A percentile compares a stretch with the other conserved stretches of the same genome.
These are phyloP conservation scores for Myotis davidii DNA, from an alignment of 2,113 vertebrate genomes.

Conservation along the genomic window DNA sequence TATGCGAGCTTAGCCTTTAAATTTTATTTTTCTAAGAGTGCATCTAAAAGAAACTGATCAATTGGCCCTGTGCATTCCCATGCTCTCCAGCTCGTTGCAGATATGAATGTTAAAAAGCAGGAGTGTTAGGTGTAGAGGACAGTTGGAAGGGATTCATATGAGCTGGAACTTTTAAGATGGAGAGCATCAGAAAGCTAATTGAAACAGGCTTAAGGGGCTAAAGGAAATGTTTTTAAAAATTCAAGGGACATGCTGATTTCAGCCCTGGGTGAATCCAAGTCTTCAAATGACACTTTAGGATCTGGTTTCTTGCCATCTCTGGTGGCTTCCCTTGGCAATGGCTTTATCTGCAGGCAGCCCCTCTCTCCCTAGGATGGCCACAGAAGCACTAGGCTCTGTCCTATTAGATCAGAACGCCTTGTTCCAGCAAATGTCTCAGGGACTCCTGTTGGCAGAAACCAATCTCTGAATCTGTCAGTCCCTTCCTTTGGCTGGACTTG, in stretches of 20 bases:
- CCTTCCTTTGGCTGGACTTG: neutral
- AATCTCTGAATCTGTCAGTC: neutral
- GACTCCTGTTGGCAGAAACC: neutral
- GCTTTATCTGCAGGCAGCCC: neutral
- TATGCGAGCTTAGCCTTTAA: neutral
- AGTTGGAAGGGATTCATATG: neutral
- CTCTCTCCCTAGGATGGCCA: neutral
- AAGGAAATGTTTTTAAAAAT: neutral
- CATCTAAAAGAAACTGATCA: neutral
- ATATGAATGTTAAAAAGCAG: neutral
- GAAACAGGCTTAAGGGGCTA: neutral
- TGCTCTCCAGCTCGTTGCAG: neutral
- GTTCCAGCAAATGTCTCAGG: neutral
- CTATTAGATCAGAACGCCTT: neutral
- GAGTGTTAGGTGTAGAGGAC: neutral
- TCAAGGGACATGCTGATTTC: neutral
- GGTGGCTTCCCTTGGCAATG: neutral
- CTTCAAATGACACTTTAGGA: neutral
- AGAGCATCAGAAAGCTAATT: slow-evolving; percentile 2
- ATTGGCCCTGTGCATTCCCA: neutral
- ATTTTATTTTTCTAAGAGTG: neutral
- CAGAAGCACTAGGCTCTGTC: neutral
- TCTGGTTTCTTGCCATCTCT: neutral
- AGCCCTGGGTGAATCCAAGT: neutral
- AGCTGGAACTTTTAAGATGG: neutral